phyloP scores from a whole-genome alignment of 2,113 vertebrate species.

The Osmerus eperlanus region DNA sequence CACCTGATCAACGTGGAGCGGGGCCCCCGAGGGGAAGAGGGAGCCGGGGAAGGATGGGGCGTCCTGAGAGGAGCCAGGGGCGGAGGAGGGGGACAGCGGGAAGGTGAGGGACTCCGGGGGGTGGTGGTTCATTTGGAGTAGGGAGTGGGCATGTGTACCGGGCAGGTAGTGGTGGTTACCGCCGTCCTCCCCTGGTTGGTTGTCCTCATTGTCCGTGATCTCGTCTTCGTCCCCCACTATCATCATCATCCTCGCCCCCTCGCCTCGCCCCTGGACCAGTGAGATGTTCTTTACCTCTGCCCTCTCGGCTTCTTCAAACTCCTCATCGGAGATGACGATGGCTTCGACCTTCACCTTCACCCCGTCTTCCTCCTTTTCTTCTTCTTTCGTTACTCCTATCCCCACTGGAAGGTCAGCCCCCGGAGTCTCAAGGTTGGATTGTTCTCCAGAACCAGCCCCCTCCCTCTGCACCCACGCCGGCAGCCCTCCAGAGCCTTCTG shows the following conservation, averaged over 20 bases:
- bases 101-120: constrained; percentile 36
- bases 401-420: constrained; percentile 18
- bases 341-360: constrained; percentile 84
- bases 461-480: neutral
- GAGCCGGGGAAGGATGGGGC: constrained; percentile 43
- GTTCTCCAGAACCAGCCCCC: neutral
- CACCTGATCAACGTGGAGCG: constrained; percentile 53
- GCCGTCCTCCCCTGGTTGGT: constrained; percentile 61
- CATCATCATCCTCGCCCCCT: constrained; percentile 50
- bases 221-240: constrained; percentile 56
- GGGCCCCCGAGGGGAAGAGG: constrained; percentile 45
- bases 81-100: constrained; percentile 50
- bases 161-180: constrained; percentile 64
- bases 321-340: constrained; percentile 92
- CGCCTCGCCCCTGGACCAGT: constrained; percentile 33
- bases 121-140: constrained; percentile 59
- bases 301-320: constrained; percentile 64
- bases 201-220: constrained; percentile 67
- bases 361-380: constrained; percentile 12
- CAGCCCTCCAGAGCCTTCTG: constrained; percentile 4
- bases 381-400: constrained; percentile 12
- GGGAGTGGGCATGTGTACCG: constrained; percentile 54
- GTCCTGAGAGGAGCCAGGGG: constrained; percentile 49
- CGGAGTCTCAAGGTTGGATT: neutral
- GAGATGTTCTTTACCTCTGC: constrained; percentile 2